These are phyloP conservation scores for Pachyramphus minor DNA, from an alignment of 2,113 vertebrate genomes.

Conservation along the genomic window DNA sequence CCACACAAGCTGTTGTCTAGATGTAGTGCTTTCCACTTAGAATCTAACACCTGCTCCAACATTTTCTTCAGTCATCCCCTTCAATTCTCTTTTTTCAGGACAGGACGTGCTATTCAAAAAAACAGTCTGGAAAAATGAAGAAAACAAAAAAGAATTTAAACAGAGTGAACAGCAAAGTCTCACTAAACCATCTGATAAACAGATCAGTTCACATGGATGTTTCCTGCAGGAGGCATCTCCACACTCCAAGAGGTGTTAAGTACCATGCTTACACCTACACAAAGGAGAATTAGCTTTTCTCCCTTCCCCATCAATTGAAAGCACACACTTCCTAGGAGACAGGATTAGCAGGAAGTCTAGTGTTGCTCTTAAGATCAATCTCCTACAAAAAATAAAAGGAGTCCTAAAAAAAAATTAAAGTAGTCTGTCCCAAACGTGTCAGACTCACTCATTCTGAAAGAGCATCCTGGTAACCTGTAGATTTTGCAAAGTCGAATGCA, in stretches of 20 bases:
- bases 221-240: background rate
- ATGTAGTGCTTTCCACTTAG: background rate
- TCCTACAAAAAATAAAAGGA: background rate
- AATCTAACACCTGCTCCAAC: background rate
- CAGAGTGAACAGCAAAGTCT: background rate
- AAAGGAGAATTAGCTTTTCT: background rate
- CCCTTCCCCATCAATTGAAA: background rate
- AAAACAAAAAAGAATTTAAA: background rate
- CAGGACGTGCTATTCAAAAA: background rate
- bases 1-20: background rate
- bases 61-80: background rate
- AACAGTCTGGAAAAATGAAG: background rate
- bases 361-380: background rate
- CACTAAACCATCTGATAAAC: background rate
- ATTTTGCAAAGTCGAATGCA: background rate
- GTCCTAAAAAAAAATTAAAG: background rate
- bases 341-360: background rate
- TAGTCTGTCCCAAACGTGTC: background rate
- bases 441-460: background rate
- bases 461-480: background rate
- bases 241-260: background rate
- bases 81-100: background rate
- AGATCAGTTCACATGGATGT: background rate
- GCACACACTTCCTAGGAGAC: background rate
- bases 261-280: background rate